Base-by-base conservation (phyloP, 2,113 vertebrate genomes). In the Polypterus bichir region DNA sequence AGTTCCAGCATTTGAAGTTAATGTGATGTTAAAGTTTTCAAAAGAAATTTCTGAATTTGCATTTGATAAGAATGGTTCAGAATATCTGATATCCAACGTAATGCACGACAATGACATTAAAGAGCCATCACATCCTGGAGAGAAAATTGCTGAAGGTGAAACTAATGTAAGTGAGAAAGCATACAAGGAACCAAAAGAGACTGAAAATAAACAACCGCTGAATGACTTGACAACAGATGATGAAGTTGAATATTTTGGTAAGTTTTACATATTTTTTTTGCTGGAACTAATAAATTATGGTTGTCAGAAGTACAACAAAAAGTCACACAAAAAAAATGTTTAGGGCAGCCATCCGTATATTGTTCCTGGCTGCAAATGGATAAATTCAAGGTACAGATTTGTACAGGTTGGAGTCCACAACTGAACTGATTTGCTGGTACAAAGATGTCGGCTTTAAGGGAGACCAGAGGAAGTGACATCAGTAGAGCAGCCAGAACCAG, bases 1-100 rank as follows among this genome's bases (percentile, higher is more conserved):
- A 9, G 68, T 64, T 3, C 67, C 82, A 6, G 9, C 79, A 60
- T 83, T 84, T 74, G 71, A 81, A 71, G 68, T 84, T 51, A 63
- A 55, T 54, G 10, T 84, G 46, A 49, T 3, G 54, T 67, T 84
- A 54, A 71, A 66, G 55, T 45, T 56, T 64, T 69, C 66, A 11
- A 55, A 10, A 11, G 54, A 55, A 27, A 55, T 27, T 55, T 5
- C 5, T 5, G 54, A 5, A 9, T 27, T 8, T 10, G 44, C 5
- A 55, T 9, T 11, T 10, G 3, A 55, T 27, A 9, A 55, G 10
- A 55, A 10, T 55, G 27, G 27, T 27, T 27, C 27, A 27, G 9
- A 6, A 10, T 11, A 55, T 11, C 10, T 55, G 10, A 11, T 27
- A 55, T 6, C 54, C 44, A 55, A 6, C 44, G 54, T 8, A 6